A percentile compares a stretch with the other conserved stretches of the same genome.
phyloP scores from a whole-genome alignment of 2,797 vertebrate species.

The Thamnophis elegans region DNA sequence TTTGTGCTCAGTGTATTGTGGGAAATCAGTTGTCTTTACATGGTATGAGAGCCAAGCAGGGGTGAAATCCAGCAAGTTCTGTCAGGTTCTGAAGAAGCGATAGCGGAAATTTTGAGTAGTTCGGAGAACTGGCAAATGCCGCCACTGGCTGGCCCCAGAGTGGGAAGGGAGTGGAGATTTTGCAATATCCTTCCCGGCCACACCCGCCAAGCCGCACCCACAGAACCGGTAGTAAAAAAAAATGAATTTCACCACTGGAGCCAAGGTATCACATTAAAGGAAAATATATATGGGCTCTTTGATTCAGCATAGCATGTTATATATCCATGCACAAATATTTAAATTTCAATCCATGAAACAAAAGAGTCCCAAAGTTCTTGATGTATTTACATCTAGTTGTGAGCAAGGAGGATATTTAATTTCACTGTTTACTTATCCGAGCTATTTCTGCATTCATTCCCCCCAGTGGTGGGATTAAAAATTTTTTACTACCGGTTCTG shows the following conservation, averaged over 20 bases:
- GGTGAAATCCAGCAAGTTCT: too few species aligned
- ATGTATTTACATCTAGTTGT: background rate
- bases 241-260: too few species aligned
- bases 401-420: background rate
- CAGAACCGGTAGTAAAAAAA: too few species aligned
- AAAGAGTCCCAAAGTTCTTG: background rate
- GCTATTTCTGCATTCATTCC: background rate
- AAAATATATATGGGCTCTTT: background rate
- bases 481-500: too few species aligned
- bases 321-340: background rate
- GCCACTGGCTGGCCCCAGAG: too few species aligned
- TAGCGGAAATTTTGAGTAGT: too few species aligned
- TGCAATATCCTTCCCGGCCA: too few species aligned
- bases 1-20: background rate
- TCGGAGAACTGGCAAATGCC: too few species aligned
- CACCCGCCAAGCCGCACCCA: too few species aligned
- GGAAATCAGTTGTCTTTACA: background rate
- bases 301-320: background rate
- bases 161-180: too few species aligned
- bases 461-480: too few species aligned
- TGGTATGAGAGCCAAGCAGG: background rate
- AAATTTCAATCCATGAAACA: background rate
- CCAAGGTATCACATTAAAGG: background rate
- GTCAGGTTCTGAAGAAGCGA: too few species aligned
- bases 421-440: background rate